These are phyloP conservation scores for Thamnophis sirtalis DNA, from an alignment of 2,113 vertebrate species.

Conservation along the genomic window DNA sequence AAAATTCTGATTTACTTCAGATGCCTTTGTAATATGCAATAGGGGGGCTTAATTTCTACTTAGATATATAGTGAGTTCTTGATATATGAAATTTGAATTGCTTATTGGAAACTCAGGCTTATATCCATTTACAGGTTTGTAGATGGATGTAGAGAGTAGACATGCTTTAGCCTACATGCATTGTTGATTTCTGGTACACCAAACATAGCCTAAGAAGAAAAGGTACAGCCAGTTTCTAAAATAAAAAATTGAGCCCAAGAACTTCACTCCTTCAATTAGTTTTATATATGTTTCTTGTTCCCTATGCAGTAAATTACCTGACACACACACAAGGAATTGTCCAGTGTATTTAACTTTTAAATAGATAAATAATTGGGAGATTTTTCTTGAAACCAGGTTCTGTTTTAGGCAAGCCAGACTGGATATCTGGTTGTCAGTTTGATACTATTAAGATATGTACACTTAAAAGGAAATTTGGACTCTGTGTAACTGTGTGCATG, in stretches of 20 bases:
- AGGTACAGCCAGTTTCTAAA: not conserved
- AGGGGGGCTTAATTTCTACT: not conserved
- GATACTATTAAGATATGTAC: not conserved
- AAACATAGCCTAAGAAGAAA: not conserved
- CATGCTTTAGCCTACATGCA: not conserved
- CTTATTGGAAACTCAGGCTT: not conserved
- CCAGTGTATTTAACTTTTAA: not conserved
- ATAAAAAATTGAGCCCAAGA: not conserved
- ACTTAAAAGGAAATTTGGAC: not conserved
- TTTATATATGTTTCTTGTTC: constrained; percentile 5
- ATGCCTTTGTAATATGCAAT: not conserved
- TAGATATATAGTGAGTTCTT: not conserved
- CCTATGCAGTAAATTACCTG: constrained; percentile 48
- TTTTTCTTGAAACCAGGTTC: not conserved
- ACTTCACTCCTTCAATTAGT: not conserved
- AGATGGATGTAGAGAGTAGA: not conserved
- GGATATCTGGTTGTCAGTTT: not conserved
- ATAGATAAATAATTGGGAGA: not conserved
- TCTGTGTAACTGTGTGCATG: not conserved
- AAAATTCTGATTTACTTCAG: not conserved
- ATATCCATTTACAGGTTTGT: not conserved
- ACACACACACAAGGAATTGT: constrained; percentile 3
- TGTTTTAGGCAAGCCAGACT: not conserved
- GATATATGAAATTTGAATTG: not conserved
- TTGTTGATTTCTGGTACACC: not conserved